A percentile compares a stretch with the other conserved stretches of the same genome.
These are phyloP conservation scores for Palythoa grandiflora DNA, from an alignment of 92 coral and sea anemone genomes.

Conservation along the genomic window DNA sequence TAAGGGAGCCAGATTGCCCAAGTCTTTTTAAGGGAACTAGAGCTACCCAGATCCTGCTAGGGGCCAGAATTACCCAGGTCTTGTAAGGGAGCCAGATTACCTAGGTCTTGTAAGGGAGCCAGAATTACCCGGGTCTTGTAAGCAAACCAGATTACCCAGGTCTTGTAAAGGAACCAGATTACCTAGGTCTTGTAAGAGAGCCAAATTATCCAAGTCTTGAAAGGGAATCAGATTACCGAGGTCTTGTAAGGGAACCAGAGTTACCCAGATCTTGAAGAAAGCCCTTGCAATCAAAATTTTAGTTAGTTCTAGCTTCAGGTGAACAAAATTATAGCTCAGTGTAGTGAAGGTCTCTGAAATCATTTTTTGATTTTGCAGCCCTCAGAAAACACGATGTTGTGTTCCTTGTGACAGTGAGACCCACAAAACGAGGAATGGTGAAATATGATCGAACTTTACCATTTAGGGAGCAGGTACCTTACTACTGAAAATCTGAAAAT, in stretches of 20 bases:
- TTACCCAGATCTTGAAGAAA: too few species aligned
- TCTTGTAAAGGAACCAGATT: too few species aligned
- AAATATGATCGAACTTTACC: slow-evolving; percentile 89
- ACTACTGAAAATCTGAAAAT: background rate
- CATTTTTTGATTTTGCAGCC: slow-evolving; percentile 38
- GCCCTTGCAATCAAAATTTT: too few species aligned
- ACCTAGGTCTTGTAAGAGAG: too few species aligned
- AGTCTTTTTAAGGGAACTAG: background rate
- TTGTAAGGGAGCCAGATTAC: background rate
- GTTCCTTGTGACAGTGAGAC: slow-evolving; percentile 88
- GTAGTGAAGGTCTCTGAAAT: background rate
- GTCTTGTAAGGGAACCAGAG: too few species aligned
- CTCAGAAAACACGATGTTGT: slow-evolving; percentile 96
- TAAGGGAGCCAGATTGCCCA: too few species aligned
- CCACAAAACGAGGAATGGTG: slow-evolving; percentile 75
- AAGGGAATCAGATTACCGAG: background rate
- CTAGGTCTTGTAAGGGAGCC: too few species aligned
- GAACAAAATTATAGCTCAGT: background rate
- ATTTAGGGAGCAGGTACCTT: slow-evolving; percentile 87
- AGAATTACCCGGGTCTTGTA: too few species aligned
- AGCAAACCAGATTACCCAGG: too few species aligned
- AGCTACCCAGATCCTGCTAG: background rate
- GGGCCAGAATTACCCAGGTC: background rate
- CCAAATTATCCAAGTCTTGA: too few species aligned
- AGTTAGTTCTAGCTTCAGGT: too few species aligned